Evolutionary conservation across 1,140 invertebrate species (phyloP).

Genomic region (Ptiloglossa arizonensis): DNA sequence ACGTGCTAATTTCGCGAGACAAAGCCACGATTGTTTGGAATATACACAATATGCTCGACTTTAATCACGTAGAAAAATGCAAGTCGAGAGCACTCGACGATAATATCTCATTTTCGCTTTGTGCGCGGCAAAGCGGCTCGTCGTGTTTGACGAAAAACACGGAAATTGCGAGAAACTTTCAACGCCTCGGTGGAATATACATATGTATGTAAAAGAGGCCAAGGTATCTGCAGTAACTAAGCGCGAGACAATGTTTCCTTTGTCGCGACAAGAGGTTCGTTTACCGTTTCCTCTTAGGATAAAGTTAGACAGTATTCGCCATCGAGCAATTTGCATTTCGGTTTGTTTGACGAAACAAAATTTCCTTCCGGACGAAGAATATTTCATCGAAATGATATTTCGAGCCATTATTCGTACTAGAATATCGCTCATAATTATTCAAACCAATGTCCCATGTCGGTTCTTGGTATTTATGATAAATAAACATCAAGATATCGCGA

Average conservation of each 20-base stretch:
- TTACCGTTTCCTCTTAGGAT: no score
- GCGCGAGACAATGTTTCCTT: background rate
- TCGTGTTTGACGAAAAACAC: background rate
- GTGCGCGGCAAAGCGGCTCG: background rate
- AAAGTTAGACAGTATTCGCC: no score
- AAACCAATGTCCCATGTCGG: no score
- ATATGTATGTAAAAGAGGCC: background rate
- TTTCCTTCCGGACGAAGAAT: no score
- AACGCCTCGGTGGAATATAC: background rate
- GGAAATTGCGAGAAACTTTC: constrained; percentile 15
- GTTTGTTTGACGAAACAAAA: no score
- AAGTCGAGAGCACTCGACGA: background rate
- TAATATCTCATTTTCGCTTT: constrained; percentile 35
- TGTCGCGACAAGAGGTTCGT: background rate
- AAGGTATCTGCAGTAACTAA: background rate
- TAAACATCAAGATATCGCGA: no score
- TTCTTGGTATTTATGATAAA: no score
- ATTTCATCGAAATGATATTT: no score
- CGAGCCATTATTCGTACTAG: no score
- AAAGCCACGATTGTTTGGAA: background rate
- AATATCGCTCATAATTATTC: no score
- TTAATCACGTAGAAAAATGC: constrained; percentile 37
- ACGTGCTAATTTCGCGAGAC: background rate
- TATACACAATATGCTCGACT: constrained; percentile 23
- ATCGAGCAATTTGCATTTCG: no score